Evolutionary conservation across 2,888 invertebrate species (phyloP).

Genomic region (Chydorus sphaericus): DNA sequence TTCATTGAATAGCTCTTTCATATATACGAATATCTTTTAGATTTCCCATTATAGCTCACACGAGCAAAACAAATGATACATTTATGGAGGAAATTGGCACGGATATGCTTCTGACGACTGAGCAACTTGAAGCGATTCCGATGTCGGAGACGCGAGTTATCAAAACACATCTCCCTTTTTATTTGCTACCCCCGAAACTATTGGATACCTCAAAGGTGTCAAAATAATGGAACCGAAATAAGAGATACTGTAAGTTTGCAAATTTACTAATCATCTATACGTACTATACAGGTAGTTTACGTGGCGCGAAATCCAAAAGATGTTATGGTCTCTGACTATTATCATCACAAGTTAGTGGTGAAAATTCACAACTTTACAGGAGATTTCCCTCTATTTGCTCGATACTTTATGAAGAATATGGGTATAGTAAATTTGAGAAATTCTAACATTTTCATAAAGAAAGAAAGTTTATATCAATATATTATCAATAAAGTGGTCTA

Average conservation of each 20-base stretch:
- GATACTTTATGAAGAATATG: neutral
- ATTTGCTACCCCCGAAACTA: slow-evolving; percentile 21
- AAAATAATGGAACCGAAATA: no score
- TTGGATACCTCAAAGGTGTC: slow-evolving; percentile 39
- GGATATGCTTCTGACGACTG: neutral
- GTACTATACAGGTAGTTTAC: slow-evolving; percentile 1
- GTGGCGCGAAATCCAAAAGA: slow-evolving; percentile 16
- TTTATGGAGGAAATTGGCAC: no score
- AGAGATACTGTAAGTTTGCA: no score
- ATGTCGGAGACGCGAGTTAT: slow-evolving; percentile 22
- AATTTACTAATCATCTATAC: no score
- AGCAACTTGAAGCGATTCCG: neutral
- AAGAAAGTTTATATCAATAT: no score
- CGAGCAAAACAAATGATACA: no score
- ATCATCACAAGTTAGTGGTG: slow-evolving; percentile 12
- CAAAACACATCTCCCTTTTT: slow-evolving; percentile 25
- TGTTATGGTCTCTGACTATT: slow-evolving; percentile 14
- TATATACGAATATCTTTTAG: no score
- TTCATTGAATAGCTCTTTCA: neutral
- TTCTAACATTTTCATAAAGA: neutral
- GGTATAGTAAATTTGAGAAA: neutral
- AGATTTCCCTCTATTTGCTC: slow-evolving; percentile 4
- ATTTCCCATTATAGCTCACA: neutral
- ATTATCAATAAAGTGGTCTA: slow-evolving; percentile 39
- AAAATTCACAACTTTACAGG: neutral